phyloP scores from a whole-genome alignment of 2,113 vertebrate genomes.

The Ciconia boyciana region DNA sequence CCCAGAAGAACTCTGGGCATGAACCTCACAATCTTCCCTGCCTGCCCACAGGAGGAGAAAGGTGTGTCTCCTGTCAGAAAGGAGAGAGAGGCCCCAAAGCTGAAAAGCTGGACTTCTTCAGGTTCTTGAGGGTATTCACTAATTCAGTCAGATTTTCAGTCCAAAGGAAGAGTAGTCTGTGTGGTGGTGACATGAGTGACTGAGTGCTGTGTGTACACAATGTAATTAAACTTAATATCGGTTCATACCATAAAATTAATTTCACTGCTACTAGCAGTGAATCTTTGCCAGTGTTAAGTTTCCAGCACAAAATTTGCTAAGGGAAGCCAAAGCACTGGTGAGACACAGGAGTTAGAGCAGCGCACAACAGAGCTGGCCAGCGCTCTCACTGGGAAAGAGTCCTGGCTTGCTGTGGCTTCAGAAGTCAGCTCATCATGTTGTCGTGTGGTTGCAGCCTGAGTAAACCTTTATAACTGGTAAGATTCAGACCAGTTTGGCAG shows the following conservation, averaged over 20 bases:
- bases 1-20: rapidly evolving
- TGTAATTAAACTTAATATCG: not conserved
- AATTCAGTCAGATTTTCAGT: not conserved
- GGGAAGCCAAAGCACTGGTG: not conserved
- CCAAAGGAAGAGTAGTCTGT: not conserved
- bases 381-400: not conserved
- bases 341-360: not conserved
- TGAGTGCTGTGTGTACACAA: not conserved
- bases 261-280: not conserved
- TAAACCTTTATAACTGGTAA: not conserved
- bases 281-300: not conserved
- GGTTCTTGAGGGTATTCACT: not conserved
- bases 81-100: not conserved
- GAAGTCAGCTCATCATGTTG: not conserved
- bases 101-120: not conserved
- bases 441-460: not conserved
- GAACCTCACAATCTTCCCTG: not conserved
- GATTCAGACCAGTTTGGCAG: not conserved
- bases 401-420: not conserved
- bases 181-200: not conserved
- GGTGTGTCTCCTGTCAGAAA: not conserved
- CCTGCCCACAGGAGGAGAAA: not conserved
- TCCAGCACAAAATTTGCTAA: not conserved
- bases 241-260: not conserved
- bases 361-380: rapidly evolving